Evolutionary conservation across 2,113 vertebrate genomes (phyloP), one percentile per base, ranked within the genome.

Genomic region (Acrocephalus arundinaceus): DNA sequence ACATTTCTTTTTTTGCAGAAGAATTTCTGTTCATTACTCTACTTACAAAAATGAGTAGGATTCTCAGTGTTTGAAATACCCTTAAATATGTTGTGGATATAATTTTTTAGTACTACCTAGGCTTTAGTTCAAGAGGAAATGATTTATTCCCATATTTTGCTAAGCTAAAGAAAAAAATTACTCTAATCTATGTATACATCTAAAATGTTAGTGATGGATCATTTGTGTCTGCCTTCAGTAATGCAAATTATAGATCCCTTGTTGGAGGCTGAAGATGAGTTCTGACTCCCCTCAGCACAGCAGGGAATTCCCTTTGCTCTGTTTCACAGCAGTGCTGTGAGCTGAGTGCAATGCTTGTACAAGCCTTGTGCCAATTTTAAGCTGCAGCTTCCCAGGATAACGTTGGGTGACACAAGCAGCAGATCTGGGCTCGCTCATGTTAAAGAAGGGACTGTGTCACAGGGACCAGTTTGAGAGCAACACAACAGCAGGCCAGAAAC

Each of bases 401-500:
- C 51, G 75, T 37, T 46, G 55, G 30, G 33, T 30, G 55, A 62
- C 43, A 45, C 22, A 39, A 71, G 46, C 3, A 85, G 61, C 59
- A 82, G 23, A 7, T 2, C 20, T 49, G n/a, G 23, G 35, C 27
- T 59, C 1, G 0, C 12, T 35, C 8, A 2, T 4, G 15, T 7
- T 33, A 28, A 18, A 86, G 48, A 61, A 55, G 24, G 75, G 33
- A 15, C 20, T 30, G 66, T 23, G 8, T 15, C 28, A 63, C 35
- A 28, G 1, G 3, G 6, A n/a, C 1, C 39, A 65, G 37, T 22
- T 7, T 25, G 49, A 55, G 39, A 48, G 12, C 70, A 75, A 17
- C 24, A 77, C 11, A 35, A 10, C 8, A 78, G 16, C 63, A 39
- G 43, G 7, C 25, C 19, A 75, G 54, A 76, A 72, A 55, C 11